Evolutionary conservation across 2,888 invertebrate species (phyloP), one percentile per base, ranked within the genome.

Genomic region (Eupeodes luniger): DNA sequence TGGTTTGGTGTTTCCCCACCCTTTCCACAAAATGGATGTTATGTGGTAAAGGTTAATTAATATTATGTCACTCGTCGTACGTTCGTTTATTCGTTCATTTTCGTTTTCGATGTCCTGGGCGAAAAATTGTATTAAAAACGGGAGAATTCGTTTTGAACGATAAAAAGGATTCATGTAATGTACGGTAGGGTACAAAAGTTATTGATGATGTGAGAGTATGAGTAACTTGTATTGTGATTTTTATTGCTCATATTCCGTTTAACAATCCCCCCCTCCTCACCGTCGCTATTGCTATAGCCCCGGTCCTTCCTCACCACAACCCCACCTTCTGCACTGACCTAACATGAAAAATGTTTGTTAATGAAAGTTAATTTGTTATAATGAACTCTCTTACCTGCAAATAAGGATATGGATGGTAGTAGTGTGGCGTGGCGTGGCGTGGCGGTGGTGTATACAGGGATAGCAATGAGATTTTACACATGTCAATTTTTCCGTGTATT

Each of bases 1-100:
- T 75, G 75, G 57, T 55, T 27, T 9, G 6, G 40, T 40, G 40
- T 40, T 27, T 27, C 5, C 40, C 40, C 40, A 40, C 40, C 40
- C 14, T 40, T 16, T 51, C 82, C 82, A 67, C 76, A 87, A 57
- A 72, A 87, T 80, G 80, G 80, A 64, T 84, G 80, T 83, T 72
- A 81, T 87, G 87, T 87, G 87, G 87, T 77, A 67, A 77, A 80
- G 84, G 87, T 81, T 87, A 87, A 87, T 83, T 87, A 87, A 80
- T 84, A 84, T 81, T 69, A 77, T 87, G 87, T 84, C 76, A 74
- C 83, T 72, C 77, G 53, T 72, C 9, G 40, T 40, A 81, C 76
- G 69, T 80, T 72, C 77, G 53, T 76, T 27, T 2, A 2, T 27
- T 27, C 27, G 27, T 27, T 27, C 2, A 27, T 27, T 27, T 27